phyloP scores from a whole-genome alignment of 2,113 vertebrate species.

The Phyllostomus hastatus region DNA sequence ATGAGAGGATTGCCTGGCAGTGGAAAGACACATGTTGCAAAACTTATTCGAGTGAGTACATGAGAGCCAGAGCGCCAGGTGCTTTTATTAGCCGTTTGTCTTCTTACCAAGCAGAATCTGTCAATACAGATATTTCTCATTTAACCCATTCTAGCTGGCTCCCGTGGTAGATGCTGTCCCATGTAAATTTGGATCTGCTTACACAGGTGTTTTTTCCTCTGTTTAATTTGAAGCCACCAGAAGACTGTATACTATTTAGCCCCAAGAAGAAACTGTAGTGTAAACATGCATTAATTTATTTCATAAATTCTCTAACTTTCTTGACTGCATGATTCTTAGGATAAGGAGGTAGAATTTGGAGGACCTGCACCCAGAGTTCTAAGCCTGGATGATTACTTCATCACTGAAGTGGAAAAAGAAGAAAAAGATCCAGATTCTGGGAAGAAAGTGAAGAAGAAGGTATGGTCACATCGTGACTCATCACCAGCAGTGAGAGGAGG shows the following conservation, averaged over 20 bases:
- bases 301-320: not conserved
- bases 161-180: not conserved
- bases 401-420: conserved; percentile 96
- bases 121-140: not conserved
- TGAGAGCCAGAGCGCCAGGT: not conserved
- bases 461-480: conserved; percentile 62
- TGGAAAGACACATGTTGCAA: conserved; percentile 98
- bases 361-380: conserved; percentile 96
- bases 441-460: conserved; percentile 95
- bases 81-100: conserved; percentile 15
- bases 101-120: not conserved
- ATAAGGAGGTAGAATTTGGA: conserved; percentile 98
- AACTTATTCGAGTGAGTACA: conserved; percentile 93
- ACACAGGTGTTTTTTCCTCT: conserved; percentile 19
- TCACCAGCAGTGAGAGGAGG: not conserved
- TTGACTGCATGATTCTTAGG: conserved; percentile 79
- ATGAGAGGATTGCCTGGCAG: conserved; percentile 99
- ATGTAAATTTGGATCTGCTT: not conserved
- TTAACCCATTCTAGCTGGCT: not conserved
- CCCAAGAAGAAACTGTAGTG: not conserved
- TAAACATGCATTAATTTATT: conserved; percentile 7
- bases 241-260: conserved; percentile 22
- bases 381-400: conserved; percentile 98
- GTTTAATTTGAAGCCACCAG: conserved; percentile 18
- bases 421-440: conserved; percentile 96